Evolutionary conservation across 2,888 invertebrate genomes (phyloP).

Genomic region (Sinodicranocentrus sp.): DNA sequence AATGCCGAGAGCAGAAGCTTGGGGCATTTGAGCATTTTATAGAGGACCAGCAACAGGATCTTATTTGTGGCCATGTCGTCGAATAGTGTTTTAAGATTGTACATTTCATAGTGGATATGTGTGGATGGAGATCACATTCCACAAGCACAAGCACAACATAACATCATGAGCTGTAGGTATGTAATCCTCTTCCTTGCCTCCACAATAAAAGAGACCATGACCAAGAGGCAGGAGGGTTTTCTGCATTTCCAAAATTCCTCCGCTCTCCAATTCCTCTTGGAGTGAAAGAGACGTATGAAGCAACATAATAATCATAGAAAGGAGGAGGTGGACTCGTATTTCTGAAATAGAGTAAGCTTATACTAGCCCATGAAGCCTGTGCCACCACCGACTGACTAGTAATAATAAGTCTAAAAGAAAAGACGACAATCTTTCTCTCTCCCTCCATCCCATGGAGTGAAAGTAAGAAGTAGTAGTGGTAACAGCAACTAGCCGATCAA

Average conservation of each 20-base stretch:
- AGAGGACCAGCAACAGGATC: conserved; percentile 48
- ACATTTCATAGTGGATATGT: conserved; percentile 12
- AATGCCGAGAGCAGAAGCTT: conserved; percentile 28
- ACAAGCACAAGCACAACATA: conserved; percentile 26
- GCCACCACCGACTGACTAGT: neutral
- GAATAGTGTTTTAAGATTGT: conserved; percentile 45
- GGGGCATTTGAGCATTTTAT: conserved; percentile 33
- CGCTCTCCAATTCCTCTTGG: neutral
- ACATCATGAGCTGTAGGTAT: conserved; percentile 44
- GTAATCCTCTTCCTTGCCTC: conserved; percentile 43
- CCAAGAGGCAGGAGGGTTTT: conserved; percentile 36
- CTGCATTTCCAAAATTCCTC: conserved; percentile 57
- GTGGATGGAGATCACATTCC: conserved; percentile 38
- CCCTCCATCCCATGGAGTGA: neutral
- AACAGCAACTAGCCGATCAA: conserved; percentile 40
- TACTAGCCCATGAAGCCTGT: neutral
- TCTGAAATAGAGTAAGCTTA: conserved; percentile 25
- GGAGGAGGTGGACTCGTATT: conserved; percentile 30
- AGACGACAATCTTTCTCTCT: conserved; percentile 62
- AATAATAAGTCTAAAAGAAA: conserved; percentile 53
- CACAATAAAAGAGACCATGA: conserved; percentile 33
- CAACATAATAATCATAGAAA: conserved; percentile 34
- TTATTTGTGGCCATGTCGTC: conserved; percentile 45
- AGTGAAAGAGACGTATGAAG: conserved; percentile 9
- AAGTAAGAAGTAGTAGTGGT: no score